Base-by-base conservation (phyloP, 2,888 invertebrate genomes). In the Sinohyriopsis cumingii region DNA sequence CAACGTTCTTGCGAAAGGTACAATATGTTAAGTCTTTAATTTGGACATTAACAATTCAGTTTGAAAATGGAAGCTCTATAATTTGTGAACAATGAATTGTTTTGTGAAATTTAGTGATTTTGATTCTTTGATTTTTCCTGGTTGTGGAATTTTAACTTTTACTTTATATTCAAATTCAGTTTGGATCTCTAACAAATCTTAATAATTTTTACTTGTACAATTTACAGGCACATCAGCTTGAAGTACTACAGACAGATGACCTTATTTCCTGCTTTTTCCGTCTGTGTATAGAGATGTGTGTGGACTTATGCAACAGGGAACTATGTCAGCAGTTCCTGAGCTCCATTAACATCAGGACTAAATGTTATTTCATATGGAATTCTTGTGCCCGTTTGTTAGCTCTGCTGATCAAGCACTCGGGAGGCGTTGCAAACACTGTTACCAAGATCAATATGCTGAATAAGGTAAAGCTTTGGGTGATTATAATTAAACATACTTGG, bases 381-480 rank as follows among this genome's bases (percentile, higher is more conserved):
- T 96, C 98, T 0, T 98, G 96, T 89, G 97, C 98, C 53, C 94
- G 97, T 75, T 92, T 99, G 25, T 96, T 98, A 56, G 95, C 97
- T 0, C 91, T 99, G 65, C 92, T 99, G n/a, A 96, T 99, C 64
- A 97, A 97, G 88, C 91, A 92, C 77, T 91, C 89, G 1, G 90
- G 90, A 7, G 89, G 89, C 71, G 82, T 83, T 1, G 94, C 93
- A 69, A 97, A 98, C 88, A 95, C 96, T 0, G 94, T 94, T n/a
- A 97, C n/a, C n/a, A 99, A 99, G 91, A 94, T 99, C 66, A 99
- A 98, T 91, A 92, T 99, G 59, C 91, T 99, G 68, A 99, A 98
- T 90, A 99, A 99, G 92, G 95, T 94, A 89, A 0, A 33, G 33
- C 6, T 33, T 33, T 5, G 33, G 33, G 33, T 33, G 33, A 33